Base-by-base conservation (phyloP, 2,113 vertebrate genomes). In the Lophius piscatorius region DNA sequence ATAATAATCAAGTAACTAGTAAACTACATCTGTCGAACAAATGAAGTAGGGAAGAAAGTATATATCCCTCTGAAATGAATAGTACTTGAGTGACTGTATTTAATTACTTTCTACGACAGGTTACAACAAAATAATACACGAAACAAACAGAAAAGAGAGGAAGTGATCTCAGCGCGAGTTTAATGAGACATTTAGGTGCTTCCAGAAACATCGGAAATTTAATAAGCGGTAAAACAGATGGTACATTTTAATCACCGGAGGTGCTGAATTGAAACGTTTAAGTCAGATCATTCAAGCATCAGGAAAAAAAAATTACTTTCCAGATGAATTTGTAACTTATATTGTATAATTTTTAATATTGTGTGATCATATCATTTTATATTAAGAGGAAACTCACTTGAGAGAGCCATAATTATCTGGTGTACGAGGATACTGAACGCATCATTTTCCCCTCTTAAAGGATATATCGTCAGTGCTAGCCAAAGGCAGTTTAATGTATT, bases 401-500 rank as follows among this genome's bases (percentile, higher is more conserved):
- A 10, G 2, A 31, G 1, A 31, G 8, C 29, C 9, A 31, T 28
- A 9, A 24, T 2, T 0, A 0, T 17, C 4, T 23, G 18, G 2
- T 61, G 4, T 54, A 49, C 78, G 62, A 55, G 65, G 33, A 14
- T 54, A 0, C 0, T 58, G 47, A 87, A 87, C 0, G 82, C 70
- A 60, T 1, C 85, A 76, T 72, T 75, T 80, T 88, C 86, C 86
- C 82, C 81, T 81, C 78, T 80, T 59, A 6, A 49, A 72, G 68
- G 66, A 55, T 74, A 38, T 35, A 26, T 40, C 66, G 73, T 70
- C 69, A 36, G 67, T 56, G 12, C 17, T 18, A 74, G 26, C 29
- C 46, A 57, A 73, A 63, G 50, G 48, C 58, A 75, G 59, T 73
- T 76, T 73, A 61, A 74, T 81, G 61, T 74, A 12, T 83, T 60